Percentiles rank a stretch among this genome's conserved stretches.
Evolutionary conservation across 2,888 invertebrate species (phyloP).

Genomic region (Mylabris sibirica): DNA sequence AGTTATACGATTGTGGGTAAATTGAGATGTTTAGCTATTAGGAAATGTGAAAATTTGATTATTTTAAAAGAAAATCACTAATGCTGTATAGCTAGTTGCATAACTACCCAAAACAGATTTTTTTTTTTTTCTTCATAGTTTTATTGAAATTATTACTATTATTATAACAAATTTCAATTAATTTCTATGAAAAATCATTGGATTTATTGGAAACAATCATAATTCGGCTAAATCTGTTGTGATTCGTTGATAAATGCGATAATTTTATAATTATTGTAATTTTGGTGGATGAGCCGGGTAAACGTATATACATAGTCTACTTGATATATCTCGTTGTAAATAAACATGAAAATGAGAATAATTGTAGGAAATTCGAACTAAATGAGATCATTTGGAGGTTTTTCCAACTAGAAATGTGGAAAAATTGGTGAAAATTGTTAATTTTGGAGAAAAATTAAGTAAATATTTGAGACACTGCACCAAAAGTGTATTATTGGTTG

Average conservation of each 20-base stretch:
- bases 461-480: too few relatives aligned
- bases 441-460: too few relatives aligned
- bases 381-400: too few relatives aligned
- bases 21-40: not conserved
- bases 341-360: too few relatives aligned
- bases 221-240: not conserved
- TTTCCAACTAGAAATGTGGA: too few relatives aligned
- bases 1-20: not conserved
- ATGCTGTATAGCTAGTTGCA: not conserved
- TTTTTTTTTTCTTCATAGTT: too few relatives aligned
- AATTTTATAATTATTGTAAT: not conserved
- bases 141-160: not conserved
- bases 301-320: too few relatives aligned
- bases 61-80: not conserved
- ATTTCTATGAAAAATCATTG: not conserved
- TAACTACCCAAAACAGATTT: not conserved
- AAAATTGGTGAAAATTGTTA: too few relatives aligned
- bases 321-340: too few relatives aligned
- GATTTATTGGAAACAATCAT: not conserved
- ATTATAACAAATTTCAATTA: not conserved
- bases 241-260: too few relatives aligned
- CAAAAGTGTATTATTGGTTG: too few relatives aligned
- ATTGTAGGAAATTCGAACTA: too few relatives aligned
- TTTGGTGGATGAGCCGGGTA: not conserved
- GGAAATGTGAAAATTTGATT: not conserved